A percentile compares a stretch with the other conserved stretches of the same genome.
These are phyloP conservation scores for Ophion obscuratus DNA, from an alignment of 2,888 invertebrate species.

Conservation along the genomic window DNA sequence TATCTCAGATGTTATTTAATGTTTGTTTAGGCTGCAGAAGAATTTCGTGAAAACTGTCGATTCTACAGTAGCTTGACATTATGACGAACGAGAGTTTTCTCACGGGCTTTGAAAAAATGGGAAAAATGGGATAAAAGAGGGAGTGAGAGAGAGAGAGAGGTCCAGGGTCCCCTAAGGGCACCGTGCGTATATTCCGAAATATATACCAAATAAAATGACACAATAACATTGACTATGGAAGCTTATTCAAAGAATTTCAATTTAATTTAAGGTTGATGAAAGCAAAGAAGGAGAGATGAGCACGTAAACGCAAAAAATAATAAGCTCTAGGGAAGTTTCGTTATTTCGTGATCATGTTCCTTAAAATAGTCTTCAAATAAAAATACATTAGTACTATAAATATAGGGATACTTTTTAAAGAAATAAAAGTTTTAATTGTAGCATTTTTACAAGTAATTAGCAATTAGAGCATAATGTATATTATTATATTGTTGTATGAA, in stretches of 20 bases:
- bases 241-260: neutral
- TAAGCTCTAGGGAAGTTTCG: too few relatives aligned
- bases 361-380: too few relatives aligned
- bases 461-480: too few relatives aligned
- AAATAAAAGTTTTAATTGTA: too few relatives aligned
- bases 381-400: too few relatives aligned
- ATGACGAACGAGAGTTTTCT: neutral
- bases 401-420: too few relatives aligned
- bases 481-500: too few relatives aligned
- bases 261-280: neutral
- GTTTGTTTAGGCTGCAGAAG: constrained; percentile 3
- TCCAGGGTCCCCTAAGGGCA: neutral
- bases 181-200: neutral
- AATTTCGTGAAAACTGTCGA: neutral
- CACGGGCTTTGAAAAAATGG: neutral
- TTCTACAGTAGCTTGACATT: neutral
- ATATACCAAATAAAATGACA: neutral
- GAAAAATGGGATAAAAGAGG: neutral
- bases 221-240: neutral
- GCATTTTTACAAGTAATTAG: too few relatives aligned
- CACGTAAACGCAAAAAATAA: neutral
- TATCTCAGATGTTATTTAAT: constrained; percentile 6
- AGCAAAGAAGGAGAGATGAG: neutral
- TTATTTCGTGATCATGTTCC: too few relatives aligned
- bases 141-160: neutral